phyloP scores from a whole-genome alignment of 2,113 vertebrate species.

The Periophthalmodon schlosseri region DNA sequence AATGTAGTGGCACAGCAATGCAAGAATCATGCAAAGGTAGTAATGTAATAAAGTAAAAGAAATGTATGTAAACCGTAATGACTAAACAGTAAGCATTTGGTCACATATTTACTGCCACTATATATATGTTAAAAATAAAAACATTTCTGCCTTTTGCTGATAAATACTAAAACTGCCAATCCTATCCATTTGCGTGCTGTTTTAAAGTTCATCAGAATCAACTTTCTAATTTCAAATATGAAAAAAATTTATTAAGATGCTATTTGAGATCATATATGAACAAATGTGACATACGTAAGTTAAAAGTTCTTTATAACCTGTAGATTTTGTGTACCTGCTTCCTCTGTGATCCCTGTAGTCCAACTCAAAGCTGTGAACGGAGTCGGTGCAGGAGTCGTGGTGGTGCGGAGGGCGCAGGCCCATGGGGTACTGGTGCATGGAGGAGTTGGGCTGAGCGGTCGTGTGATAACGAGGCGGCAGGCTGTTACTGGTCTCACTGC shows the following conservation, averaged over 20 bases:
- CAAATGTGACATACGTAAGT: background rate
- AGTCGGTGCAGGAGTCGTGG: slow-evolving; percentile 82
- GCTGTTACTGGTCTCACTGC: slow-evolving; percentile 94
- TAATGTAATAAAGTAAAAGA: background rate
- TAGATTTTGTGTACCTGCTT: slow-evolving; percentile 79
- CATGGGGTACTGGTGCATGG: slow-evolving; percentile 89
- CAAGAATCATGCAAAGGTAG: slow-evolving; percentile 2
- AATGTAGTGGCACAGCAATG: background rate
- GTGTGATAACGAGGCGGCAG: slow-evolving; percentile 89
- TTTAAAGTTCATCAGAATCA: too few species aligned
- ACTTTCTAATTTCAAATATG: too few species aligned
- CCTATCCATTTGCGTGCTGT: too few species aligned
- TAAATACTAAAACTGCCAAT: too few species aligned
- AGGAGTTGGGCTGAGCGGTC: slow-evolving; percentile 90
- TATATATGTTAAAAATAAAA: too few species aligned
- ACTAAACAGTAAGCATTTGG: background rate
- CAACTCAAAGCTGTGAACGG: slow-evolving; percentile 84
- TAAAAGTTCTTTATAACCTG: background rate
- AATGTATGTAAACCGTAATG: background rate
- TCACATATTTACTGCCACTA: too few species aligned
- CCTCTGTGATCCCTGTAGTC: slow-evolving; percentile 83
- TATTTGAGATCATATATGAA: background rate
- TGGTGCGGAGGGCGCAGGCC: slow-evolving; percentile 82
- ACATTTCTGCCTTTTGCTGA: too few species aligned
- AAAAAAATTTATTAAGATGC: too few species aligned